These are phyloP conservation scores for Microplitis mediator DNA, from an alignment of 1,140 invertebrate species.

Conservation along the genomic window DNA sequence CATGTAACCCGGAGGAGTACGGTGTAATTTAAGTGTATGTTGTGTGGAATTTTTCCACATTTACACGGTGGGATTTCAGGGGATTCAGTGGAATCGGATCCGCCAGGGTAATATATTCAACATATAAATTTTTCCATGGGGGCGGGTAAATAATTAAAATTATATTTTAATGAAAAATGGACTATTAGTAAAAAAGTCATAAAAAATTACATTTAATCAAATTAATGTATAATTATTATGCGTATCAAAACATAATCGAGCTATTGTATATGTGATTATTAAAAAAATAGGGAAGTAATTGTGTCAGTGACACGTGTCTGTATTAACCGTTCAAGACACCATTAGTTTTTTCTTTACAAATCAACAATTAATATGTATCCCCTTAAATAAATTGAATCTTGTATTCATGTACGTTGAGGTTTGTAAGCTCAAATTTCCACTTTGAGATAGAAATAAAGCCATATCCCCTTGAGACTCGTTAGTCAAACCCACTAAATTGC, in stretches of 20 bases:
- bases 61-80: too few relatives aligned
- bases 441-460: constrained; percentile 1
- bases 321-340: background rate
- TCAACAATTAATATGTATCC: background rate
- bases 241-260: constrained; percentile 54
- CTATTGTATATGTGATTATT: constrained; percentile 54
- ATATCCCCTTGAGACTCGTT: constrained; percentile 28
- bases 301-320: constrained; percentile 51
- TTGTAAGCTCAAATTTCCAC: background rate
- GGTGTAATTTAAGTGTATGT: too few relatives aligned
- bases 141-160: too few relatives aligned
- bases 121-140: too few relatives aligned
- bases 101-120: too few relatives aligned
- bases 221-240: constrained; percentile 29
- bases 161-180: too few relatives aligned
- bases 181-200: too few relatives aligned
- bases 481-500: constrained; percentile 11
- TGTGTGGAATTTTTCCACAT: too few relatives aligned
- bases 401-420: background rate
- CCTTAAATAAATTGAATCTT: background rate
- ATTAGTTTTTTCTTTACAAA: background rate
- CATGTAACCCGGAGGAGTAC: too few relatives aligned
- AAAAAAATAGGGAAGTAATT: constrained; percentile 58
- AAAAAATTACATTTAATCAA: too few relatives aligned
- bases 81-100: too few relatives aligned